phyloP scores from a whole-genome alignment of 2,888 invertebrate genomes.

The Eudiplozoon nipponicum region DNA sequence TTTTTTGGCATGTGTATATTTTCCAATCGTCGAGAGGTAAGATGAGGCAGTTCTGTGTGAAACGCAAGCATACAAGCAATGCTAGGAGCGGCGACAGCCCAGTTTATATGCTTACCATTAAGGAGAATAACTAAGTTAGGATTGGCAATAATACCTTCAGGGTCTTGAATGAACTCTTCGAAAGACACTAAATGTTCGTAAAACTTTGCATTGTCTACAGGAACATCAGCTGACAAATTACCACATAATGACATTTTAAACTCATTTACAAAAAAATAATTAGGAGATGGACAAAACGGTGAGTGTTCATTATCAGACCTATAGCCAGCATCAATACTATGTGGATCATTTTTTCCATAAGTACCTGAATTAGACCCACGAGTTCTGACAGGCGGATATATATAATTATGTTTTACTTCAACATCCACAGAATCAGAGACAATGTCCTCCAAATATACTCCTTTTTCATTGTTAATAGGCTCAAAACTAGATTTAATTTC shows the following conservation, averaged over 20 bases:
- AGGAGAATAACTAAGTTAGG: slow-evolving; percentile 53
- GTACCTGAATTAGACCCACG: too few relatives aligned
- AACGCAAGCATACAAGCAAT: slow-evolving; percentile 54
- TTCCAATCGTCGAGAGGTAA: neutral
- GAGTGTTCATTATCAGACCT: neutral
- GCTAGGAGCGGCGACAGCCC: slow-evolving; percentile 59
- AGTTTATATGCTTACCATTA: slow-evolving; percentile 49
- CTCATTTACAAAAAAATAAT: too few relatives aligned
- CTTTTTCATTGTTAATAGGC: too few relatives aligned
- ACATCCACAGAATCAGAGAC: too few relatives aligned
- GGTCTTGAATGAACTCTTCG: slow-evolving; percentile 36
- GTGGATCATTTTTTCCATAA: neutral
- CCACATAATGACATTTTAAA: slow-evolving; percentile 49
- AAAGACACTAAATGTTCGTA: slow-evolving; percentile 34
- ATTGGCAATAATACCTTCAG: slow-evolving; percentile 38
- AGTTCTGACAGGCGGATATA: too few relatives aligned
- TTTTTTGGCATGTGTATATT: slow-evolving; percentile 6
- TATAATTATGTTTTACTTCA: too few relatives aligned
- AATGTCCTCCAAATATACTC: too few relatives aligned
- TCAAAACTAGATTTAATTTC: too few relatives aligned
- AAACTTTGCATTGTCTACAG: slow-evolving; percentile 33
- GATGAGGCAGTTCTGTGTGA: slow-evolving; percentile 42
- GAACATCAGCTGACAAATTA: slow-evolving; percentile 29
- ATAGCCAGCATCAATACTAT: neutral
- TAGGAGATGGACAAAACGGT: slow-evolving; percentile 26